Percentiles rank a stretch among this genome's conserved stretches.
These are phyloP conservation scores for Carterocephalus palaemon DNA, from an alignment of 2,888 invertebrate species.

Conservation along the genomic window DNA sequence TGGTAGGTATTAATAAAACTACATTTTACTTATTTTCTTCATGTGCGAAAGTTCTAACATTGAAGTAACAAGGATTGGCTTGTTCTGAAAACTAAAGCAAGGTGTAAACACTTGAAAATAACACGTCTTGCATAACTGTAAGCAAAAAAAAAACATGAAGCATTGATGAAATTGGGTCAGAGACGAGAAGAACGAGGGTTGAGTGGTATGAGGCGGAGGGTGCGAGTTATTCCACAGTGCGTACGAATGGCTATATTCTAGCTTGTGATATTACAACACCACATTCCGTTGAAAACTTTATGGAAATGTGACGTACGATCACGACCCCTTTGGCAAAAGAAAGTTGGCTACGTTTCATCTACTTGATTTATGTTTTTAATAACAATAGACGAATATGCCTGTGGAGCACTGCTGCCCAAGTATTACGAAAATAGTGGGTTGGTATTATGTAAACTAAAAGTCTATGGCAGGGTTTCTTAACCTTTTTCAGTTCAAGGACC, in stretches of 20 bases:
- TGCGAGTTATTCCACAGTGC: slow-evolving; percentile 54
- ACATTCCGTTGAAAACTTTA: slow-evolving; percentile 65
- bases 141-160: slow-evolving; percentile 17
- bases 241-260: slow-evolving; percentile 64
- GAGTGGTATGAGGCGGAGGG: slow-evolving; percentile 47
- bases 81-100: no score
- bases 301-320: slow-evolving; percentile 60
- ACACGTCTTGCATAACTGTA: slow-evolving; percentile 8
- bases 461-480: no score
- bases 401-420: slow-evolving; percentile 1
- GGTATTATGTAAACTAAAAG: slow-evolving; percentile 11
- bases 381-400: slow-evolving; percentile 20
- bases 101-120: no score
- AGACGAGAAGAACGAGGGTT: slow-evolving; percentile 56
- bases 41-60: no score
- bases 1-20: no score
- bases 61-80: no score
- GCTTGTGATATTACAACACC: slow-evolving; percentile 63
- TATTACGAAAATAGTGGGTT: slow-evolving; percentile 5
- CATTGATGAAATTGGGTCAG: slow-evolving; percentile 62
- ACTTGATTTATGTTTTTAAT: slow-evolving; percentile 28
- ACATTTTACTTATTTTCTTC: no score
- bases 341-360: slow-evolving; percentile 55
- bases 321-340: slow-evolving; percentile 61
- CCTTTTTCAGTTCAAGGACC: no score